Percentiles rank a stretch among this genome's conserved stretches.
Conservation (phyloP, 2,113 vertebrate genomes). For the Cervus canadensis region DNA sequence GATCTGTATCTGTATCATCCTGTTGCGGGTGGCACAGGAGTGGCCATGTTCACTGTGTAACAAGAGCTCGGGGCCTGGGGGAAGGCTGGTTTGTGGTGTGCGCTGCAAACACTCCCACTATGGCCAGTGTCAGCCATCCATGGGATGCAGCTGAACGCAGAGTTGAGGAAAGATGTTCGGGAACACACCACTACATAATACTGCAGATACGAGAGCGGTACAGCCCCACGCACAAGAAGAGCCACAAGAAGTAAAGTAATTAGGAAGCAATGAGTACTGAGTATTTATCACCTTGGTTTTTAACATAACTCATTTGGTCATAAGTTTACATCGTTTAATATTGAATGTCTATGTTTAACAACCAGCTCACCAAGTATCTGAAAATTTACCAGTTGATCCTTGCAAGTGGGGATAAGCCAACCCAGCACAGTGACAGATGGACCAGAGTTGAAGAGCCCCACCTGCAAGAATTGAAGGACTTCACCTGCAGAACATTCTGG, state of each 20-base stretch:
- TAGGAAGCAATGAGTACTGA: neutral
- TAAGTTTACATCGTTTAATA: neutral
- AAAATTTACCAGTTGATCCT: neutral
- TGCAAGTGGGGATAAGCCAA: neutral
- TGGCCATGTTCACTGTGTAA: neutral
- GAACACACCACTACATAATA: accelerated
- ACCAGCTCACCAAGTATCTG: neutral
- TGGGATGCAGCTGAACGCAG: accelerated
- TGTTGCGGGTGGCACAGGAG: neutral
- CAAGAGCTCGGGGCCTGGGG: neutral
- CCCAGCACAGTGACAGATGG: accelerated
- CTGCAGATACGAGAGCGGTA: accelerated
- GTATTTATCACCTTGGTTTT: neutral
- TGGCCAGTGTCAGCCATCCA: neutral
- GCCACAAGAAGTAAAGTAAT: neutral
- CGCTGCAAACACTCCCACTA: neutral
- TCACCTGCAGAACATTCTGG: neutral
- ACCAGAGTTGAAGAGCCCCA: neutral
- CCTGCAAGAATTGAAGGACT: neutral
- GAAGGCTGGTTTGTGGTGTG: neutral
- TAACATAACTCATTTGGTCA: neutral
- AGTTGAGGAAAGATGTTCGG: neutral
- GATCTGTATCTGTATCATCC: neutral
- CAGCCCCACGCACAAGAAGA: neutral
- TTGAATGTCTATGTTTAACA: neutral